Percentiles rank a stretch among this genome's conserved stretches.
phyloP scores from a whole-genome alignment of 2,113 vertebrate species.

The Serinus canaria region DNA sequence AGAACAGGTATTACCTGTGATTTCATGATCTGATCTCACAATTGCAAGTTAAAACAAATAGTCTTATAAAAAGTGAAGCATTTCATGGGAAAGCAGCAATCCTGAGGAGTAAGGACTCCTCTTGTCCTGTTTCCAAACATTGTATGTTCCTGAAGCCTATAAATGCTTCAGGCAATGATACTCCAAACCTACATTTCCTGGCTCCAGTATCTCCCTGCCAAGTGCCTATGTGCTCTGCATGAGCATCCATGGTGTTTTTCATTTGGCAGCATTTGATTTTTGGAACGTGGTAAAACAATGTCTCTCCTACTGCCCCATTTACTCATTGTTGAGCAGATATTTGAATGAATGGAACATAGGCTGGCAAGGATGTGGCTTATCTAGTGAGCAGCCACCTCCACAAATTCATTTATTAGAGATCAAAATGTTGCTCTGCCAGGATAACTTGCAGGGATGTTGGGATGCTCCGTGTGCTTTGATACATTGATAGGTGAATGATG shows the following conservation, averaged over 20 bases:
- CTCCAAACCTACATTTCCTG: not conserved
- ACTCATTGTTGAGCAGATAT: not conserved
- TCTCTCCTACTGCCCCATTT: not conserved
- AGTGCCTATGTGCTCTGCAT: not conserved
- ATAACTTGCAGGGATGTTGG: not conserved
- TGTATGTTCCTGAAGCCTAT: not conserved
- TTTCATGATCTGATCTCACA: not conserved
- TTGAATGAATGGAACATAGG: not conserved
- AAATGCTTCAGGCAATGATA: not conserved
- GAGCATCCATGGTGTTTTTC: not conserved
- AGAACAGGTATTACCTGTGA: not conserved
- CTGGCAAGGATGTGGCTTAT: not conserved
- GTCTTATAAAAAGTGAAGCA: not conserved
- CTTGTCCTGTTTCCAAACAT: not conserved
- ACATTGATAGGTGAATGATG: not conserved
- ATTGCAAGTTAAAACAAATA: not conserved
- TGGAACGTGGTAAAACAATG: fast-evolving
- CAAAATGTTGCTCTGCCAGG: not conserved
- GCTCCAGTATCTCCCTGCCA: not conserved
- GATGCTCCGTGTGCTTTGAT: not conserved
- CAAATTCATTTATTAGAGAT: not conserved
- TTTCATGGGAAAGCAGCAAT: not conserved
- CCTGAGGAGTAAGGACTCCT: not conserved
- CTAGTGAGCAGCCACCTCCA: not conserved
- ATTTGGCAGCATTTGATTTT: not conserved